phyloP scores from a whole-genome alignment of 1,140 invertebrate genomes.

The Chelonus insularis region DNA sequence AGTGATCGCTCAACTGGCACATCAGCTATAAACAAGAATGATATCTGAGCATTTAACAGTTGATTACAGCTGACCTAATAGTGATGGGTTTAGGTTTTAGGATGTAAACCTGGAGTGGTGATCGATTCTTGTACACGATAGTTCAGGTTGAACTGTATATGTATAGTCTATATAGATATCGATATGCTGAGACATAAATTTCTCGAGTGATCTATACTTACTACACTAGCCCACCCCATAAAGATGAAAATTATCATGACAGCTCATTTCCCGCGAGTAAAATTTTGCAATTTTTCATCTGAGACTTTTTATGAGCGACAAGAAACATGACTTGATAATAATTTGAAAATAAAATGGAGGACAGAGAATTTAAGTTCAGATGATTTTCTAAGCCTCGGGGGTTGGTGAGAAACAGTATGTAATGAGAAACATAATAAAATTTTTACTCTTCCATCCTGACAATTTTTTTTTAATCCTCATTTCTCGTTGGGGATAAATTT shows the following conservation, averaged over 20 bases:
- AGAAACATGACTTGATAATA: slow-evolving; percentile 24
- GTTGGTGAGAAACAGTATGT: no score
- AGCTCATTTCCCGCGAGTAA: background rate
- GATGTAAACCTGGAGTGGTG: no score
- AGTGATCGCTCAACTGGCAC: background rate
- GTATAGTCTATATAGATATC: no score
- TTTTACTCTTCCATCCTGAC: no score
- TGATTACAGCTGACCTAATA: no score
- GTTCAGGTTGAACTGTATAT: background rate
- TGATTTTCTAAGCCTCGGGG: no score
- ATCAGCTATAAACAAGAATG: no score
- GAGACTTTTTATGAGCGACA: background rate
- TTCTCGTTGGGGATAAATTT: no score
- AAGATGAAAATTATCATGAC: slow-evolving; percentile 1
- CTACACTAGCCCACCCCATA: background rate
- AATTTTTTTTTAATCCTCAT: no score
- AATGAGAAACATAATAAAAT: no score
- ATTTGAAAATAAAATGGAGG: background rate
- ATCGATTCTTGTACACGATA: background rate
- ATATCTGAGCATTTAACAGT: no score
- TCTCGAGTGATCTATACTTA: background rate
- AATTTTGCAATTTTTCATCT: background rate
- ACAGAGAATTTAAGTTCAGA: slow-evolving; percentile 8
- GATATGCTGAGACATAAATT: background rate
- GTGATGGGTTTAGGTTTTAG: no score